These are phyloP conservation scores for Orthosia gracilis DNA, from an alignment of 2,888 invertebrate genomes.

Conservation along the genomic window DNA sequence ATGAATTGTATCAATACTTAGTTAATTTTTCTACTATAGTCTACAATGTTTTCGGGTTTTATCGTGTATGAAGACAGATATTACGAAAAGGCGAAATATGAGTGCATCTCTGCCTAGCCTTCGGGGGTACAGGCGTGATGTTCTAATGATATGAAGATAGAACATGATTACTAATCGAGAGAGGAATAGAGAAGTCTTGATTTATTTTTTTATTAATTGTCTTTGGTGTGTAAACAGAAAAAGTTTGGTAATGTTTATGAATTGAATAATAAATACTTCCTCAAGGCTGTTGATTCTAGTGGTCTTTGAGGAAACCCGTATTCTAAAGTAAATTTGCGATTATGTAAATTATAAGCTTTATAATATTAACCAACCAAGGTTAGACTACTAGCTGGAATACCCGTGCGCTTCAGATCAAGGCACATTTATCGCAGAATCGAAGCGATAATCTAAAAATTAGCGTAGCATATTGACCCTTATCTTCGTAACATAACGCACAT, in stretches of 20 bases:
- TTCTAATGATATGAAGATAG: not conserved
- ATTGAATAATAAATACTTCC: conserved; percentile 1
- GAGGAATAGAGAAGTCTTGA: not conserved
- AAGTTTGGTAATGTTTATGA: not conserved
- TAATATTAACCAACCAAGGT: conserved; percentile 11
- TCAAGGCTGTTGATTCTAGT: conserved; percentile 18
- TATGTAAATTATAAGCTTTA: conserved; percentile 17
- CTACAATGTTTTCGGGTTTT: conserved; percentile 26
- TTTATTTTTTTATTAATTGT: conserved; percentile 17
- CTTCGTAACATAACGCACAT: no score
- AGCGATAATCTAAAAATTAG: no score
- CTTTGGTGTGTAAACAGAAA: conserved; percentile 5
- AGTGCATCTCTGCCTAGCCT: not conserved
- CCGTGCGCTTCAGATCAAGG: no score
- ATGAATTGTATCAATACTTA: conserved; percentile 21
- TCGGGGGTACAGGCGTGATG: not conserved
- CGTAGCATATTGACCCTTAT: no score
- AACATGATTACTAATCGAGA: conserved; percentile 1
- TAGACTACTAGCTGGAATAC: not conserved
- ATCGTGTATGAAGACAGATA: conserved; percentile 9
- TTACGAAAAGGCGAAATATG: not conserved
- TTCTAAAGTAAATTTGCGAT: not conserved
- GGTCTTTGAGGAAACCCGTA: not conserved
- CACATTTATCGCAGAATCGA: no score
- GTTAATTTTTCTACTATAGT: conserved; percentile 28